Evolutionary conservation across 1,140 invertebrate genomes (phyloP).

Genomic region (Dinoponera quadriceps): DNA sequence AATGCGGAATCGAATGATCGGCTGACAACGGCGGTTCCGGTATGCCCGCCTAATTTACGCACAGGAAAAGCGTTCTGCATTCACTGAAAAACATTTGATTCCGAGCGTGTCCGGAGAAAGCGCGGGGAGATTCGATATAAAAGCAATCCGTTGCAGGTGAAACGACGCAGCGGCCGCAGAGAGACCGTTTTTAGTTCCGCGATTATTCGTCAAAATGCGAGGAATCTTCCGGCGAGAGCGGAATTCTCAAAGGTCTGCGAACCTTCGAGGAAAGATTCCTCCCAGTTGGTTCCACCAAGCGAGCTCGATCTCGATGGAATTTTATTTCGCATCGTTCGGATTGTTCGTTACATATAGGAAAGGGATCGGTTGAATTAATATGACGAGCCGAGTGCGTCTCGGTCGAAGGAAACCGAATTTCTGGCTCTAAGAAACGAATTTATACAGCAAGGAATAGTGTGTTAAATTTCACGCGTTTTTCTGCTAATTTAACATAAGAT

Average conservation of each 20-base stretch:
- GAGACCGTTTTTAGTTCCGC: neutral
- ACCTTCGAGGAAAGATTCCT: too few relatives aligned
- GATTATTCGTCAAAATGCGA: neutral
- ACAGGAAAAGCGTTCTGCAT: slow-evolving; percentile 31
- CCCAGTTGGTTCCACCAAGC: too few relatives aligned
- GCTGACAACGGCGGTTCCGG: slow-evolving; percentile 9
- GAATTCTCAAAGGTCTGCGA: neutral
- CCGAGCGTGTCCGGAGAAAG: slow-evolving; percentile 57
- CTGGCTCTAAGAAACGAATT: too few relatives aligned
- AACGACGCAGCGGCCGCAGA: slow-evolving; percentile 27
- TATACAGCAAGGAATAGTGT: too few relatives aligned
- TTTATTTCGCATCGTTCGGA: too few relatives aligned
- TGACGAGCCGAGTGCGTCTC: neutral
- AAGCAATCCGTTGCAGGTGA: slow-evolving; percentile 51
- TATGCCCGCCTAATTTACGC: slow-evolving; percentile 24
- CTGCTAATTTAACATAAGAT: too few relatives aligned
- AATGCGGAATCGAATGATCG: slow-evolving; percentile 44
- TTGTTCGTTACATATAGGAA: too few relatives aligned
- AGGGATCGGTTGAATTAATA: too few relatives aligned
- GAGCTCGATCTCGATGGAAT: too few relatives aligned
- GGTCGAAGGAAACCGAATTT: too few relatives aligned
- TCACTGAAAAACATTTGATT: slow-evolving; percentile 45
- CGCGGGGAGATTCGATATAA: slow-evolving; percentile 34
- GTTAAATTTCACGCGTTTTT: too few relatives aligned
- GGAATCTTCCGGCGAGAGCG: neutral